These are phyloP conservation scores for Microplitis manilae DNA, from an alignment of 2,888 invertebrate species.

Conservation along the genomic window DNA sequence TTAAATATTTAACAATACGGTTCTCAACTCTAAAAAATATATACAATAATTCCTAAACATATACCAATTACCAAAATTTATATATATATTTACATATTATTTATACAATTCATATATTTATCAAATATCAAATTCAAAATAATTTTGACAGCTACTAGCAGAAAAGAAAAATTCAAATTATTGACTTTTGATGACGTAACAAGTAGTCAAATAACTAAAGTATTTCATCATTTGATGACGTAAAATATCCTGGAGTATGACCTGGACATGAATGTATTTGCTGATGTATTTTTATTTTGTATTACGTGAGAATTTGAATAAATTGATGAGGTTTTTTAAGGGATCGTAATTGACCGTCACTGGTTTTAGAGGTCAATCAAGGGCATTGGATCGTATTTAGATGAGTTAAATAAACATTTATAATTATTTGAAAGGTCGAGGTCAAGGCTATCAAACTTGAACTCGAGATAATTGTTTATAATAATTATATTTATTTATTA, in stretches of 20 bases:
- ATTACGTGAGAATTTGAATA: not conserved
- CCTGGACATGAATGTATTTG: too few relatives aligned
- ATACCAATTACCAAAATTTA: too few relatives aligned
- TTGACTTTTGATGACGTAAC: too few relatives aligned
- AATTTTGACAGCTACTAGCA: too few relatives aligned
- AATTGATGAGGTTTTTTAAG: not conserved
- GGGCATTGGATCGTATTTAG: constrained; percentile 55
- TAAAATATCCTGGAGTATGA: too few relatives aligned
- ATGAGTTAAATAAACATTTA: not conserved
- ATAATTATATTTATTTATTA: not conserved
- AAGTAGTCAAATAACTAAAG: too few relatives aligned
- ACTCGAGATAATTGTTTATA: not conserved
- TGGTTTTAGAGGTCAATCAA: constrained; percentile 61
- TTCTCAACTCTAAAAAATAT: not conserved
- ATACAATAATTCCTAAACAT: too few relatives aligned
- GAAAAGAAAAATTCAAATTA: too few relatives aligned
- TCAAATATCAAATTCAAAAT: too few relatives aligned
- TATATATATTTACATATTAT: too few relatives aligned
- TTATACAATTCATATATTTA: too few relatives aligned
- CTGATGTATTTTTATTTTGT: not conserved
- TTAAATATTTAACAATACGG: not conserved
- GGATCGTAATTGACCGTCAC: constrained; percentile 55
- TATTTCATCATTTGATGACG: too few relatives aligned
- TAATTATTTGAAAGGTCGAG: not conserved
- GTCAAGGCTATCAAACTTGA: not conserved